Conservation (phyloP, 1,140 invertebrate genomes). For the Atta colombica region DNA sequence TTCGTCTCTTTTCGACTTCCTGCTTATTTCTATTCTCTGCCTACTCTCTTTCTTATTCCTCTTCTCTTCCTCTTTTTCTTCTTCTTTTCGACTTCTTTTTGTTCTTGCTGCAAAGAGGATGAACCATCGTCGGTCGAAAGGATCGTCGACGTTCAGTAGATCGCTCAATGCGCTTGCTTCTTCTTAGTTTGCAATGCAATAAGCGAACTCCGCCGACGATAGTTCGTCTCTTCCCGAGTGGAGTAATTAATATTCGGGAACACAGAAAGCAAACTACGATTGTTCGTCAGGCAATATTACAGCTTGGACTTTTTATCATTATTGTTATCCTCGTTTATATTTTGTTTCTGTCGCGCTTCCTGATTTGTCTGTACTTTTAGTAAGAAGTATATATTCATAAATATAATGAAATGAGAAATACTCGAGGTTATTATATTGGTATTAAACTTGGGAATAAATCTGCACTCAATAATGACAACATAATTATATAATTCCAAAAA, state of each 20-base stretch:
- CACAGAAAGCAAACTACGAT: conserved; percentile 36
- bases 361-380: background rate
- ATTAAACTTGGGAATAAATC: background rate
- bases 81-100: conserved; percentile 5
- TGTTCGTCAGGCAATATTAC: conserved; percentile 57
- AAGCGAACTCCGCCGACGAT: conserved; percentile 50
- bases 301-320: conserved; percentile 25
- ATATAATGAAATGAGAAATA: conserved; percentile 6
- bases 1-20: background rate
- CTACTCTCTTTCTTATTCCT: background rate
- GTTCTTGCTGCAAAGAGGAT: conserved; percentile 4
- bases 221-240: conserved; percentile 22
- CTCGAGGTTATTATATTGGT: background rate
- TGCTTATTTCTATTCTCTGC: conserved; percentile 30
- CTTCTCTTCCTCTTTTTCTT: background rate
- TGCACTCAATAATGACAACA: background rate
- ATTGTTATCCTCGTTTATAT: background rate
- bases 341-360: conserved; percentile 2
- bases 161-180: conserved; percentile 28
- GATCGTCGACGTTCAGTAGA: conserved; percentile 64
- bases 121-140: conserved; percentile 56
- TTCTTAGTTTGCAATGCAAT: conserved; percentile 73
- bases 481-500: background rate
- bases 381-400: background rate
- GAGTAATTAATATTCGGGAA: conserved; percentile 69